Percentiles rank a stretch among this genome's conserved stretches.
These are phyloP conservation scores for Alloplasta piceator DNA, from an alignment of 2,888 invertebrate species.

Conservation along the genomic window DNA sequence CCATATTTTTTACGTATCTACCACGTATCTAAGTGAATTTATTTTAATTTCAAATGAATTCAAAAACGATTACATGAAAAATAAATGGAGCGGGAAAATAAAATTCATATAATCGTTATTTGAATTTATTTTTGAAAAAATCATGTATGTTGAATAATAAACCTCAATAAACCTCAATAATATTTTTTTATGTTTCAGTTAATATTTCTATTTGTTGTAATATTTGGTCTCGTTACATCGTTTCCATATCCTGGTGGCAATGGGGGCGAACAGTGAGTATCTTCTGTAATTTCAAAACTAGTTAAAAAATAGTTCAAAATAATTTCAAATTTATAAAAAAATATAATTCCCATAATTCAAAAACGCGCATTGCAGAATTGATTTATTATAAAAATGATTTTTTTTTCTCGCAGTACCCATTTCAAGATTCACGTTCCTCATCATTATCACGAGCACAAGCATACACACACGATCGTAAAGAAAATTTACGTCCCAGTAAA, in stretches of 20 bases:
- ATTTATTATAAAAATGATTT: background rate
- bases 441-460: constrained; percentile 76
- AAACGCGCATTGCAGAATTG: too few species aligned
- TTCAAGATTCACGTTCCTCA: constrained; percentile 79
- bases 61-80: constrained; percentile 6
- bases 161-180: too few species aligned
- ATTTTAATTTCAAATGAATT: constrained; percentile 38
- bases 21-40: constrained; percentile 2
- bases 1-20: background rate
- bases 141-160: background rate
- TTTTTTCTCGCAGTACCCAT: constrained; percentile 75
- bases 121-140: background rate
- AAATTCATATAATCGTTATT: background rate
- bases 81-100: background rate
- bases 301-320: background rate
- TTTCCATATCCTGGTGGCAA: constrained; percentile 67
- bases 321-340: too few species aligned
- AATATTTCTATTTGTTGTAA: constrained; percentile 66
- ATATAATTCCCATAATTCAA: too few species aligned
- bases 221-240: constrained; percentile 62
- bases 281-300: constrained; percentile 8
- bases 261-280: constrained; percentile 72
- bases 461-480: constrained; percentile 78
- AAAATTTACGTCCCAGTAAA: constrained; percentile 78
- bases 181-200: constrained; percentile 62